Conservation (phyloP, 2,797 vertebrate genomes). For the Pteronotus mesoamericanus region DNA sequence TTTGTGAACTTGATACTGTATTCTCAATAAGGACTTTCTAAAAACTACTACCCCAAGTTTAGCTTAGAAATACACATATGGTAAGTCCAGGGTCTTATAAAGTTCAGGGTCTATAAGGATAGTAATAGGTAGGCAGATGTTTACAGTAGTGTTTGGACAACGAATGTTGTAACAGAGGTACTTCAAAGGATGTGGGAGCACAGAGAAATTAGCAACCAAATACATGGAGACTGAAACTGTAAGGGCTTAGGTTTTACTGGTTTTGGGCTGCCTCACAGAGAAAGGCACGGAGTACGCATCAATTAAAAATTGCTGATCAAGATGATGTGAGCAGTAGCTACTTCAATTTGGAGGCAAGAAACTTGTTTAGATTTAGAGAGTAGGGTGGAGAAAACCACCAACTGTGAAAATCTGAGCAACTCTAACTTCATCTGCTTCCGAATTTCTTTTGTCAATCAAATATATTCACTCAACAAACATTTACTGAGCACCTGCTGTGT, state of each 20-base stretch:
- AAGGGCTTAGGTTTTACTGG: neutral
- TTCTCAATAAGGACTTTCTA: conserved; percentile 14
- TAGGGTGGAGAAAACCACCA: neutral
- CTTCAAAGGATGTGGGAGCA: neutral
- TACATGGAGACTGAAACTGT: neutral
- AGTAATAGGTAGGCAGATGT: neutral
- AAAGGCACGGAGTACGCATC: neutral
- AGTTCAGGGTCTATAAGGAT: neutral
- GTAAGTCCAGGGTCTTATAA: neutral
- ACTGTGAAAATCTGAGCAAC: conserved; percentile 23
- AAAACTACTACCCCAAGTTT: neutral
- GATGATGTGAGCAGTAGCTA: neutral
- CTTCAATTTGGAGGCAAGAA: conserved; percentile 6
- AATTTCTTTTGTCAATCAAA: neutral
- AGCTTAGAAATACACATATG: neutral
- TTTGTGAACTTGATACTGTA: neutral
- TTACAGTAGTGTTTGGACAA: neutral
- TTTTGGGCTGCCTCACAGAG: neutral
- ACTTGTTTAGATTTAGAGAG: neutral
- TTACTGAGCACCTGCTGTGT: neutral
- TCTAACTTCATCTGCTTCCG: neutral
- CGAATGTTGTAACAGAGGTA: neutral
- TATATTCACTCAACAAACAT: neutral
- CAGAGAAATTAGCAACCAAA: neutral
- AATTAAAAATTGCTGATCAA: neutral